These are phyloP conservation scores for Macroglossus sobrinus DNA, from an alignment of 2,113 vertebrate species.

Conservation along the genomic window DNA sequence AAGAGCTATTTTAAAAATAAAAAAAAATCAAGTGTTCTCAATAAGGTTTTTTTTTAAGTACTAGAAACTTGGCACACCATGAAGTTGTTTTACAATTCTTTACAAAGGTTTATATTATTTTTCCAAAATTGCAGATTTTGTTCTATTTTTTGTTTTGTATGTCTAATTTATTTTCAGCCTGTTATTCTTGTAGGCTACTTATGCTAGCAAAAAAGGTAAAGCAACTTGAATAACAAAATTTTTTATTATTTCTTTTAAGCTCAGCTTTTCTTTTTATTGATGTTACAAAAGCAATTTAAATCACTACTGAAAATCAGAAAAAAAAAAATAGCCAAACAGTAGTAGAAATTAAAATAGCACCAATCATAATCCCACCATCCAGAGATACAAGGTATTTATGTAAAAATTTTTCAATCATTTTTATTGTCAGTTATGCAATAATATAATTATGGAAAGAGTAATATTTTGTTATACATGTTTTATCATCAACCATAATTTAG, in stretches of 20 bases:
- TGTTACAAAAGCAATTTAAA: slow-evolving; percentile 1
- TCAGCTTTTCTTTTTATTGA: not conserved
- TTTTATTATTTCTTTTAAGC: not conserved
- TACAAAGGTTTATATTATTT: not conserved
- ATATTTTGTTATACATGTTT: not conserved
- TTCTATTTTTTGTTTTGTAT: not conserved
- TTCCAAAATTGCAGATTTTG: not conserved
- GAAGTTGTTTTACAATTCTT: not conserved
- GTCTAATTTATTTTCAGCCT: not conserved
- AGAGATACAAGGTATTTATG: not conserved
- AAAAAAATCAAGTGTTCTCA: not conserved
- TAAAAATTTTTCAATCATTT: not conserved
- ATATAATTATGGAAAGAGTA: not conserved
- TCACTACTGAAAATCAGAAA: not conserved
- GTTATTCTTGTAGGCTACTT: not conserved
- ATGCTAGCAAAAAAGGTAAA: not conserved
- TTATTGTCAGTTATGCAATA: not conserved
- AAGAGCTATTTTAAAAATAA: too few species aligned
- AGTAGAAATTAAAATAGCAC: not conserved
- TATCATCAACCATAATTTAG: not conserved
- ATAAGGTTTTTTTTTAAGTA: not conserved
- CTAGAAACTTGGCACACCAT: not conserved
- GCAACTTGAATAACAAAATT: not conserved
- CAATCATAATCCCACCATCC: not conserved
- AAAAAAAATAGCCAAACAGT: not conserved